Base-by-base conservation (phyloP, 2,113 vertebrate genomes). In the Mormoops blainvillei region DNA sequence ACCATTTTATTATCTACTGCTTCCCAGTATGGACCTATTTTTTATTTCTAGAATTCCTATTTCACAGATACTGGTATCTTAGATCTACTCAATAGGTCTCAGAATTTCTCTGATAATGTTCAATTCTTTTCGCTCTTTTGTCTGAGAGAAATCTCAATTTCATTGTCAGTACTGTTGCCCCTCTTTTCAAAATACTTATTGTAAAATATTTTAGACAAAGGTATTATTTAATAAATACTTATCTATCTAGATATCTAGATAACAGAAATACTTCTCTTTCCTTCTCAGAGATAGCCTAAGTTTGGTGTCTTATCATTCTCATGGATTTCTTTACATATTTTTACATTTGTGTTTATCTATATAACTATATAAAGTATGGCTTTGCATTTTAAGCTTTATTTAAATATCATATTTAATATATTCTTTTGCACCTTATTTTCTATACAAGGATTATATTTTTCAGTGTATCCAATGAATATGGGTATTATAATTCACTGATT, bases 221-320 rank as follows among this genome's bases (percentile, higher is more conserved):
- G 58, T 50, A 88, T 77, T 65, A 89, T n/a, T 83, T 77, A 92
- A 91, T 77, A 88, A 76, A 56, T 4, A 93, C 28, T 43, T 58
- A 67, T 18, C 26, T 71, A 83, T 65, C 28, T 71, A 82, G 43
- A 7, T 56, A 88, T 56, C 50, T 85, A 16, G 7, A 20, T 71
- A 92, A 91, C 3, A 97, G 18, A 93, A 95, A 95, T 89, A 48
- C 7, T 31, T 84, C 83, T 52, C 22, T 65, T 85, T 91, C 22
- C 52, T 33, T 63, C 31, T 15, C 41, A 78, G 65, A 87, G 20
- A 73, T 81, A 78, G 81, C 5, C 26, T 89, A 91, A 76, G 31
- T 83, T 83, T 83, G 43, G 4, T 87, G 36, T 70, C 48, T 74
- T 74, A 93, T 85, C 50, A 93, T 80, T 85, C 74, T 54, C 36